Conservation (phyloP, 2,797 vertebrate genomes). For the Halcyon leucocephala region DNA sequence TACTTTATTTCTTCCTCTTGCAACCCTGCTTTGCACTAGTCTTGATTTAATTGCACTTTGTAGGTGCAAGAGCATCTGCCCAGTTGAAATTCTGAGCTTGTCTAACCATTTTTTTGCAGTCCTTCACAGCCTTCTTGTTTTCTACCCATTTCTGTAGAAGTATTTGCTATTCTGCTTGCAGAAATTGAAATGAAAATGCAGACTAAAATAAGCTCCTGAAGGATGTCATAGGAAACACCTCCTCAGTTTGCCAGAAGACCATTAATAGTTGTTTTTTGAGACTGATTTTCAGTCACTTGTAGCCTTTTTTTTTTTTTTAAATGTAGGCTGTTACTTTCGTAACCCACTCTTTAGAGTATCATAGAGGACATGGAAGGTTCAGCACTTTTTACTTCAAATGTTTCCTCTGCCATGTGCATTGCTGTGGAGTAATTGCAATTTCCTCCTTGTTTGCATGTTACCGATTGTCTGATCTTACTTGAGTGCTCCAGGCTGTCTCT, state of each 20-base stretch:
- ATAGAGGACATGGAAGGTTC: background rate
- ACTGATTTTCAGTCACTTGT: background rate
- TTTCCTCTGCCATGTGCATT: background rate
- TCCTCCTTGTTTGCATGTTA: slow-evolving; percentile 50
- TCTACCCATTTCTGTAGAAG: background rate
- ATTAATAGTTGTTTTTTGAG: background rate
- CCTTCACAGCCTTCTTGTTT: background rate
- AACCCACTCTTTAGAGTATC: background rate
- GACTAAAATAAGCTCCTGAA: background rate
- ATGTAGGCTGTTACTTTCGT: background rate
- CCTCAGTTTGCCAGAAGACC: background rate
- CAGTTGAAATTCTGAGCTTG: background rate
- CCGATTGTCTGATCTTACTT: slow-evolving; percentile 30
- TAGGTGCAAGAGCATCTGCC: background rate
- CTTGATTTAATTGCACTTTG: background rate
- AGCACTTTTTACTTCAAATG: background rate
- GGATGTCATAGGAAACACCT: background rate
- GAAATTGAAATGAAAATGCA: background rate
- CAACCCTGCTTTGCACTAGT: background rate
- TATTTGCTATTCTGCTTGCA: background rate
- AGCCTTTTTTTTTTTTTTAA: background rate
- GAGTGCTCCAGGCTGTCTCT: background rate
- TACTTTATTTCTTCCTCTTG: background rate
- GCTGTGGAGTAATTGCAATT: slow-evolving; percentile 39
- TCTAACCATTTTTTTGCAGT: background rate